Evolutionary conservation across 2,888 invertebrate genomes (phyloP).

Genomic region (Camptogramma bilineatum): DNA sequence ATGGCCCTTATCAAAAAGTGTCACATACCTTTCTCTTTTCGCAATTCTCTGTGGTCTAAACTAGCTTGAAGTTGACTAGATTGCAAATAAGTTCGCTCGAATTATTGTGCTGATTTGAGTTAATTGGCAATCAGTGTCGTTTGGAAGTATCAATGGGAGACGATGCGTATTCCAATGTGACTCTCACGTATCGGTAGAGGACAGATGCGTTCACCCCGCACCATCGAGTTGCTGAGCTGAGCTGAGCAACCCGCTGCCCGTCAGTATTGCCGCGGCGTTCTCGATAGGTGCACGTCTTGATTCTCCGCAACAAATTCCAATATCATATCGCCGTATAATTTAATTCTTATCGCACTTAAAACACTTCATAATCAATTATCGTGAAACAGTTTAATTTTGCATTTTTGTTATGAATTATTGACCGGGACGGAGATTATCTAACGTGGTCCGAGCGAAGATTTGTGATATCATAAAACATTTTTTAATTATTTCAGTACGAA

Average conservation of each 20-base stretch:
- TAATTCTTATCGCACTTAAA: conserved; percentile 7
- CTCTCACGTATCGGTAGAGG: conserved; percentile 1
- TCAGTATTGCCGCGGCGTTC: conserved; percentile 63
- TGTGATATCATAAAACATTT: conserved; percentile 3
- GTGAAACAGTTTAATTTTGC: background rate
- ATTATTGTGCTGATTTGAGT: background rate
- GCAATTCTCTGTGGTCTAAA: background rate
- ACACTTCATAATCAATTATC: background rate
- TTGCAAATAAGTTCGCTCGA: background rate
- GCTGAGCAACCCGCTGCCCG: conserved; percentile 10
- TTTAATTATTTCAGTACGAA: background rate
- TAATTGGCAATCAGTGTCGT: background rate
- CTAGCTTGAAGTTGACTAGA: background rate
- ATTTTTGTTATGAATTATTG: background rate
- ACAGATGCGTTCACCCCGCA: conserved; percentile 1
- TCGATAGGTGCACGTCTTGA: conserved; percentile 55
- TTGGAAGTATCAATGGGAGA: background rate
- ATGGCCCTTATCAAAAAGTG: background rate
- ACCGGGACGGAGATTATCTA: background rate
- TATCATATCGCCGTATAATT: conserved; percentile 13
- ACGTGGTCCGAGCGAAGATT: background rate
- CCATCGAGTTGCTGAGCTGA: background rate
- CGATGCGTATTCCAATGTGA: background rate
- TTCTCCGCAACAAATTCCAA: background rate
- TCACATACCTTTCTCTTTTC: background rate